Evolutionary conservation across 2,888 invertebrate genomes (phyloP), one percentile per base, ranked within the genome.

Genomic region (Caenorhabditis imperialis): DNA sequence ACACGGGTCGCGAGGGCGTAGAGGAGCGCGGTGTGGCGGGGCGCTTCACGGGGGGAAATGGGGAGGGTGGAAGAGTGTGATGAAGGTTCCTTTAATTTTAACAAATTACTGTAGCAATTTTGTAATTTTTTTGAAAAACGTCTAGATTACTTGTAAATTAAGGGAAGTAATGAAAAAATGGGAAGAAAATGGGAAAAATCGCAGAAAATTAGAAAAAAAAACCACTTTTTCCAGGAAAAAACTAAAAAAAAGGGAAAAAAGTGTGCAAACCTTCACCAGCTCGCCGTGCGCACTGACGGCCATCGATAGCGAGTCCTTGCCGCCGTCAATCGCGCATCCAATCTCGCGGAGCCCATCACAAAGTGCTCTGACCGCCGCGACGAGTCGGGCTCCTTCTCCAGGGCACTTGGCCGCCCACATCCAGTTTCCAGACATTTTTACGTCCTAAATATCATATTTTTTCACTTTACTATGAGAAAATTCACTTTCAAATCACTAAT

Each of bases 341-440:
- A 97, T 90, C 81, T 91, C 89, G 6, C 91, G 90, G 94, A 98
- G 94, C 2, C 95, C 91, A 3, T 90, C 90, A 88, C 96, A 95
- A 92, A 97, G 93, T 16, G 95, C 94, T 38, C 90, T 90, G 87
- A 97, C 97, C 0, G 98, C 95, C 74, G 92, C 92, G 76, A 93
- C 93, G 25, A 99, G 90, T 16, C 93, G 92, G 1, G 94, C 94
- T 1, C 97, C 98, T 89, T 96, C 97, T 0, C 93, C 94, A 0
- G 93, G 93, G 18, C 95, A 90, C 90, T 98, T 98, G 12, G 97
- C 98, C 0, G 96, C 93, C 98, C 98, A 99, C 99, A 99, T 99
- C 98, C 98, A 99, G 89, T 99, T 99, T n/a, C 95, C 98, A 40
- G 95, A 96, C 89, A 97, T 97, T 90, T 98, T 99, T 1, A 98